Percentiles rank a stretch among this genome's conserved stretches.
phyloP scores from a whole-genome alignment of 2,113 vertebrate species.

The Chionis minor region DNA sequence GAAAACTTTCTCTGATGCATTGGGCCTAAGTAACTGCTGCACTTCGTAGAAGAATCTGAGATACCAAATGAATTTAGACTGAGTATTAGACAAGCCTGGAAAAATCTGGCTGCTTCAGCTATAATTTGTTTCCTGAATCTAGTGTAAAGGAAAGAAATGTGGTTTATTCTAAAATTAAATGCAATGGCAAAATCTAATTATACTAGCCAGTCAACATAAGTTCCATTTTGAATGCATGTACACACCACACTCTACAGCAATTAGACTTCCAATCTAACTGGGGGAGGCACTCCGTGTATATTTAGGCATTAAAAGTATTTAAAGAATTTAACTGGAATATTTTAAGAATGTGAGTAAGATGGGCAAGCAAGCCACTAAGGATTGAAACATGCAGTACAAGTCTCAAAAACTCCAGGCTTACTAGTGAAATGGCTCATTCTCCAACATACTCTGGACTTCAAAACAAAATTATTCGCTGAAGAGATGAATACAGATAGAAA shows the following conservation, averaged over 20 bases:
- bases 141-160: not conserved
- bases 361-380: not conserved
- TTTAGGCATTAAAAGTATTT: conserved; percentile 38
- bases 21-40: not conserved
- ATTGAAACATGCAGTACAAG: not conserved
- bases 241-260: not conserved
- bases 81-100: not conserved
- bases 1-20: not conserved
- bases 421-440: not conserved
- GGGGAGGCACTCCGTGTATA: not conserved
- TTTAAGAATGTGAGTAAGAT: not conserved
- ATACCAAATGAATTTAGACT: not conserved
- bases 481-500: not conserved
- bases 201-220: not conserved
- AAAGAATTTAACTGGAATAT: not conserved
- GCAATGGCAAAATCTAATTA: not conserved
- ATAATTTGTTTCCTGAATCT: not conserved
- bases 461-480: not conserved
- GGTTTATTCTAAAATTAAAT: conserved; percentile 43
- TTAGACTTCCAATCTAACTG: not conserved
- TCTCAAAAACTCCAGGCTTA: not conserved
- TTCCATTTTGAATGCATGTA: not conserved
- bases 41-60: not conserved
- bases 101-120: not conserved
- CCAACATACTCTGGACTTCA: not conserved